Base-by-base conservation (phyloP, 2,888 invertebrate species). In the Nymphalis urticae region DNA sequence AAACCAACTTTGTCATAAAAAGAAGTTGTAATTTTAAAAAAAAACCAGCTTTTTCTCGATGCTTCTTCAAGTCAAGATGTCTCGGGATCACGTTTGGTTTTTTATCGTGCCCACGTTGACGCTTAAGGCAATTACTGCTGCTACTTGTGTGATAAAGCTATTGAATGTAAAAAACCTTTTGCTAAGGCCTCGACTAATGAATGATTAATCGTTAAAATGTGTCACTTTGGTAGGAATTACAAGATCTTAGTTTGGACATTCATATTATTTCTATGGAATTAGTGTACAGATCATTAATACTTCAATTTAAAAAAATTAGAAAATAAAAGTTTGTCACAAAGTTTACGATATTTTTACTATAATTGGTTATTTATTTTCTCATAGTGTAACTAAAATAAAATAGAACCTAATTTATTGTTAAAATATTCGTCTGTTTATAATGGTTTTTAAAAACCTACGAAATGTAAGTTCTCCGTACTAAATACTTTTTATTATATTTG, bases 71-170 rank as follows among this genome's bases (percentile, higher is more conserved):
- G 58, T 58, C 60, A 50, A 67, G 62, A 50, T 42, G 62, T 67
- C 62, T 58, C 36, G 56, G 36, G 56, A 56, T 47, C 48, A 62
- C 36, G 62, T 62, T 60, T 7, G 58, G 60, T 56, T 67, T 67
- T 66, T 67, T 67, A 67, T 67, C 56, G 56, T 62, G 66, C 62
- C 66, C 56, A 67, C 56, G 62, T 67, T 56, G 62, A 56, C 62
- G 62, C 42, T 62, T 67, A 67, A 62, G 66, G 66, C 66, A 67
- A 67, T 67, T 67, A 67, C 66, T 62, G 54, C 48, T 62, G 66
- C 62, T 48, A 48, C 62, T 67, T 67, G 62, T 66, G 66, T 67
- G 66, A 67, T 67, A 62, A 67, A 62, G 62, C 58, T 67, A 61
- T 66, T 54, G 66, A 56, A 50, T 56, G 42, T 67, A 67, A 67